phyloP scores from a whole-genome alignment of 1,140 invertebrate species.

The Atta texana region DNA sequence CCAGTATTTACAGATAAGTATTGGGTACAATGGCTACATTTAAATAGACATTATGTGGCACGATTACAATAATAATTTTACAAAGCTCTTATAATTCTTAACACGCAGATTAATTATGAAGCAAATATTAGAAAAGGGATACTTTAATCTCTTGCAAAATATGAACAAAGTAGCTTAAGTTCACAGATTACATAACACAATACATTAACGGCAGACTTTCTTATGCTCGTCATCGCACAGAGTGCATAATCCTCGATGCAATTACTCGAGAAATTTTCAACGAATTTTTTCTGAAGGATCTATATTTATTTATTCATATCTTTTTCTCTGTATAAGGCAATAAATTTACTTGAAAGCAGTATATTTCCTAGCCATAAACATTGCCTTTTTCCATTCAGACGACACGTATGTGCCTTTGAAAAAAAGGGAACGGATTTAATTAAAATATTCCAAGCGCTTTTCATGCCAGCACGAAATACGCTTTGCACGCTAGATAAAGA shows the following conservation, averaged over 20 bases:
- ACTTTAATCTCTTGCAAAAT: constrained; percentile 16
- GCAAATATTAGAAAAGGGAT: constrained; percentile 5
- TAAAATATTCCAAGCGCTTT: constrained; percentile 61
- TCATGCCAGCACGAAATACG: constrained; percentile 60
- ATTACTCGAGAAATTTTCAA: constrained; percentile 69
- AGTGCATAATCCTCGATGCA: constrained; percentile 33
- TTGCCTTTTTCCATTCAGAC: constrained; percentile 51
- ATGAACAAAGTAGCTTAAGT: constrained; percentile 47
- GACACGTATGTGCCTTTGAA: constrained; percentile 50
- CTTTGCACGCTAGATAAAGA: constrained; percentile 24
- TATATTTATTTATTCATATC: constrained; percentile 65
- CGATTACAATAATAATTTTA: not conserved
- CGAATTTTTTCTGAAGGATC: constrained; percentile 34
- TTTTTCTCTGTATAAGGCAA: constrained; percentile 37
- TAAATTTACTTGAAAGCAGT: constrained; percentile 64
- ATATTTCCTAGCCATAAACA: constrained; percentile 41
- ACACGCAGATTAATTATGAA: constrained; percentile 10
- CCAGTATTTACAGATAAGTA: constrained; percentile 6
- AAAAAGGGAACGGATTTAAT: constrained; percentile 66
- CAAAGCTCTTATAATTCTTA: not conserved
- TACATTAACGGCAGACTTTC: not conserved
- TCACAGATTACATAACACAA: constrained; percentile 39
- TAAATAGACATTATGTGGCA: not conserved
- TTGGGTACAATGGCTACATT: not conserved
- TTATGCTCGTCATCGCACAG: constrained; percentile 12